Percentiles rank a stretch among this genome's conserved stretches.
These are phyloP conservation scores for Leptinotarsa peninsularis DNA, from an alignment of 2,888 invertebrate genomes.

Conservation along the genomic window DNA sequence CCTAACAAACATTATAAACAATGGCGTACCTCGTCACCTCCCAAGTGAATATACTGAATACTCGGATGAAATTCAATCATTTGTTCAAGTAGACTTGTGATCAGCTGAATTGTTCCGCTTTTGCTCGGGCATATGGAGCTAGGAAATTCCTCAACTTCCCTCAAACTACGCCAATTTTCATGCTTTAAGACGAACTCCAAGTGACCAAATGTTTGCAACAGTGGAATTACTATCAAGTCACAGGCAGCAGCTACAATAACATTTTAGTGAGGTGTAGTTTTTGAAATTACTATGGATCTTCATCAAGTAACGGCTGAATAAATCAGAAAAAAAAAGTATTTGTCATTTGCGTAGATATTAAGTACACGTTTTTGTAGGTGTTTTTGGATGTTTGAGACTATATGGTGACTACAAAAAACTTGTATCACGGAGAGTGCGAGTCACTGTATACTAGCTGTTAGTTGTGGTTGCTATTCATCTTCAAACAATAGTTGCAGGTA, in stretches of 20 bases:
- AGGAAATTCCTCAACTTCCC: conserved; percentile 76
- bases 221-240: conserved; percentile 78
- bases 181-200: conserved; percentile 87
- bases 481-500: too few relatives aligned
- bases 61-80: conserved; percentile 75
- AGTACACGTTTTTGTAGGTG: too few relatives aligned
- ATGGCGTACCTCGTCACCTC: conserved; percentile 78
- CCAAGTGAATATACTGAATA: conserved; percentile 79
- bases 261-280: neutral
- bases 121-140: conserved; percentile 82
- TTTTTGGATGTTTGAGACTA: too few relatives aligned
- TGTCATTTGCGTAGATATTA: too few relatives aligned
- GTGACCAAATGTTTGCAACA: conserved; percentile 89
- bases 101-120: conserved; percentile 71
- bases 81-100: conserved; percentile 79
- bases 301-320: too few relatives aligned
- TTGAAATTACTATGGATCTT: too few relatives aligned
- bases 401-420: too few relatives aligned
- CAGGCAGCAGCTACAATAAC: conserved; percentile 69
- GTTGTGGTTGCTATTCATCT: too few relatives aligned
- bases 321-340: too few relatives aligned
- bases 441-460: too few relatives aligned
- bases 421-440: too few relatives aligned
- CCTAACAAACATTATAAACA: neutral
- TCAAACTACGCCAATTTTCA: conserved; percentile 72